Evolutionary conservation across 1,140 invertebrate species (phyloP).

Genomic region (Piezodorus guildinii): DNA sequence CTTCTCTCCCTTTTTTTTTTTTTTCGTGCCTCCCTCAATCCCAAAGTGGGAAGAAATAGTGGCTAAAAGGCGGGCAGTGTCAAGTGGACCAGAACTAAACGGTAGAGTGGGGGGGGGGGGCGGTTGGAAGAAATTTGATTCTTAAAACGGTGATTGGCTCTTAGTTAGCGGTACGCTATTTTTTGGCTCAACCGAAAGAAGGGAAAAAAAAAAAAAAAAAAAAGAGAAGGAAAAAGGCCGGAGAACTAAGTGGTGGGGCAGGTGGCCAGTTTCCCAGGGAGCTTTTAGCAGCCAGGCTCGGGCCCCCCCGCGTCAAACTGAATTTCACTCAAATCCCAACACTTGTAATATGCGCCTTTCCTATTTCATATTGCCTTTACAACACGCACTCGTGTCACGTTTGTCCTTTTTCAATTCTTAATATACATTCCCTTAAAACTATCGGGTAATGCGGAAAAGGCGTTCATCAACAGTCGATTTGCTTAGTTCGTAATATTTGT

Average conservation of each 20-base stretch:
- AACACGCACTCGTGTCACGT: no score
- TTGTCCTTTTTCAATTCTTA: no score
- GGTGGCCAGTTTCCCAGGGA: constrained; percentile 14
- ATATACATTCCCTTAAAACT: no score
- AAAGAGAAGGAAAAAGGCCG: not conserved
- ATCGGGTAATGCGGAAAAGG: no score
- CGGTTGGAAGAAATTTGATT: constrained; percentile 5
- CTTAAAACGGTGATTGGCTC: constrained; percentile 12
- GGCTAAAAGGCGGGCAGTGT: not conserved
- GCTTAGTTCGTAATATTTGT: no score
- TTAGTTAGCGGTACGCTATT: constrained; percentile 12
- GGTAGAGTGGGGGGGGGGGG: not conserved
- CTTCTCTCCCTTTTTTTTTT: not conserved
- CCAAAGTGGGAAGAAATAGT: not conserved
- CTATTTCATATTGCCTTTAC: not conserved
- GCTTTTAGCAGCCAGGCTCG: constrained; percentile 1
- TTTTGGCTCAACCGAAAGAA: constrained; percentile 1
- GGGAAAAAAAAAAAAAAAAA: constrained; percentile 11
- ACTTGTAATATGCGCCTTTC: not conserved
- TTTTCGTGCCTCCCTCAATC: not conserved
- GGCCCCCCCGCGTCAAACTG: not conserved
- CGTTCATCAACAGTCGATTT: no score
- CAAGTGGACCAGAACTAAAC: not conserved
- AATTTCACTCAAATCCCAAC: not conserved
- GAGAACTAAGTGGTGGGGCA: constrained; percentile 8